A percentile compares a stretch with the other conserved stretches of the same genome.
Conservation (phyloP, 1,140 invertebrate species). For the Eueides isabella region DNA sequence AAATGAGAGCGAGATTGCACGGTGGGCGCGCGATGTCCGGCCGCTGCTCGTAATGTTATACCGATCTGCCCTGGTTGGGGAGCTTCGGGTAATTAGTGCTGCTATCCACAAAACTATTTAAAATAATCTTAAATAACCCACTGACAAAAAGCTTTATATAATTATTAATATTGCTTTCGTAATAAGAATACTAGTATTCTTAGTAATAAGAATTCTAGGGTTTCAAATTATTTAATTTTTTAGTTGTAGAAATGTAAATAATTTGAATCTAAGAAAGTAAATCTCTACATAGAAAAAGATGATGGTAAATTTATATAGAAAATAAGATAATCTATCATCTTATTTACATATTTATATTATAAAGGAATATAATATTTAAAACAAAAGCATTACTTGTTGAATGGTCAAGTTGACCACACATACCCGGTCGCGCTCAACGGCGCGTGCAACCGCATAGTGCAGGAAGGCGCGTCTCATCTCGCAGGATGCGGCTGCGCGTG, state of each 20-base stretch:
- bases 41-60: conserved; percentile 58
- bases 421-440: conserved; percentile 68
- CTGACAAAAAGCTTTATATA: no score
- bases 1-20: conserved; percentile 54
- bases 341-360: no score
- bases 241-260: no score
- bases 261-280: no score
- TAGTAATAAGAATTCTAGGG: no score
- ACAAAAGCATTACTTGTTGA: not conserved
- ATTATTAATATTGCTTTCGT: no score
- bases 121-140: no score
- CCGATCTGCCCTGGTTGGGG: conserved; percentile 47
- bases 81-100: conserved; percentile 29
- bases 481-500: conserved; percentile 70
- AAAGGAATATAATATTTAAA: not conserved
- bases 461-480: conserved; percentile 79
- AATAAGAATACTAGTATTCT: no score
- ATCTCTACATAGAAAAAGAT: no score
- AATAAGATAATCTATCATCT: no score
- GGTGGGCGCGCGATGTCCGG: conserved; percentile 60
- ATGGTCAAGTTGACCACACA: conserved; percentile 23
- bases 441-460: conserved; percentile 77
- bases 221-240: no score
- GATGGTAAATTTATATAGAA: no score
- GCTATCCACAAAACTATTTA: not conserved